These are phyloP conservation scores for Pachycephala philippinensis DNA, from an alignment of 2,113 vertebrate species.

Conservation along the genomic window DNA sequence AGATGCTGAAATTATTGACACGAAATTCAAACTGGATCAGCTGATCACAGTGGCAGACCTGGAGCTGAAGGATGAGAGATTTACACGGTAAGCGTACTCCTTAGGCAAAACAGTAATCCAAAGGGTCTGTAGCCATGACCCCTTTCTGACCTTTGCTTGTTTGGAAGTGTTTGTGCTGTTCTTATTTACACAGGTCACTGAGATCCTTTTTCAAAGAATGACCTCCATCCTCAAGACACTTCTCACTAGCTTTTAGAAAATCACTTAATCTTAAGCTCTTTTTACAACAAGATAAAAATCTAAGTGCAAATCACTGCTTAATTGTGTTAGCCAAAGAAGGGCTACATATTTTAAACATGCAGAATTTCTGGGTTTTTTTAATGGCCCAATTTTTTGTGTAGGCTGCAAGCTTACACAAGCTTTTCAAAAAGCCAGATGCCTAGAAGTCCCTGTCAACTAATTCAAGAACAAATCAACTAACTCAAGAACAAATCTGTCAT, in stretches of 20 bases:
- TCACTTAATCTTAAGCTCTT: conserved; percentile 71
- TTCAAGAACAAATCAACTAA: neutral
- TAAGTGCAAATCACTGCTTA: conserved; percentile 37
- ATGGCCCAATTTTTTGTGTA: neutral
- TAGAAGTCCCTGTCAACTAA: neutral
- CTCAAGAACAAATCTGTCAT: neutral
- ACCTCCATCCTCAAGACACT: conserved; percentile 74
- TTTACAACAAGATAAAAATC: conserved; percentile 27
- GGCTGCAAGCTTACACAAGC: neutral
- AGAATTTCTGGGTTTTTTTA: neutral
- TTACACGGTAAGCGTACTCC: conserved; percentile 86
- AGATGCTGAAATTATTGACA: conserved; percentile 95
- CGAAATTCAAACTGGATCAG: conserved; percentile 96
- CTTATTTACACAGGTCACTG: conserved; percentile 80
- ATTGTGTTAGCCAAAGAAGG: neutral
- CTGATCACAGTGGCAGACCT: conserved; percentile 94
- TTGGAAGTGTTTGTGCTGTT: conserved; percentile 86
- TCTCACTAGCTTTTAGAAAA: conserved; percentile 70
- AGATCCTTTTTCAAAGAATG: conserved; percentile 78
- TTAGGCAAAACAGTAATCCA: conserved; percentile 70
- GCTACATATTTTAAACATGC: neutral
- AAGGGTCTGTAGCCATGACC: conserved; percentile 80
- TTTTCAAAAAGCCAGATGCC: neutral
- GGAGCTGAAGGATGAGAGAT: conserved; percentile 94
- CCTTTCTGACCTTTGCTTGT: conserved; percentile 85